phyloP scores from a whole-genome alignment of 2,888 invertebrate species.

The Coelinius sp. region DNA sequence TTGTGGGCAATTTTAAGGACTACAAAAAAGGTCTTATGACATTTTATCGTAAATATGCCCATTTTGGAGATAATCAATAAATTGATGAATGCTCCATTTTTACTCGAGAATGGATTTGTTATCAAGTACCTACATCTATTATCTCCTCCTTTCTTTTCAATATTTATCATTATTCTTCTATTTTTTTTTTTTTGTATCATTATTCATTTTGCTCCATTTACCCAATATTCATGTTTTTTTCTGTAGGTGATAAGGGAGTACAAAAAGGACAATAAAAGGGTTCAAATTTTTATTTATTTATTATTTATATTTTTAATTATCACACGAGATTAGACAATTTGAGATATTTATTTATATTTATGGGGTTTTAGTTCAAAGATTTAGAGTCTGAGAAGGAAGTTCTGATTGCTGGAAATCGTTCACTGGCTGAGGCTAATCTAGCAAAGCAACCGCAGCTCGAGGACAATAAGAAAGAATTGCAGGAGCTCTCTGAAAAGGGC shows the following conservation, averaged over 20 bases:
- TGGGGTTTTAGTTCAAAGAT: constrained; percentile 79
- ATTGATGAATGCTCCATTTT: no score
- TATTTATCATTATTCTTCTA: no score
- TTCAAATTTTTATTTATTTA: neutral
- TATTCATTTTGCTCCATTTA: no score
- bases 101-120: no score
- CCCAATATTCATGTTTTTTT: no score
- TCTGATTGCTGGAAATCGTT: constrained; percentile 89
- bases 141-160: no score
- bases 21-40: neutral
- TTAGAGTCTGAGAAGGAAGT: constrained; percentile 88
- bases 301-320: neutral
- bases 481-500: constrained; percentile 79
- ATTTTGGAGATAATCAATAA: no score
- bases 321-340: neutral
- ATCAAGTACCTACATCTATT: no score
- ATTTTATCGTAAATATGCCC: neutral
- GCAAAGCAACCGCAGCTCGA: constrained; percentile 87
- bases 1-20: neutral
- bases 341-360: neutral
- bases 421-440: constrained; percentile 92
- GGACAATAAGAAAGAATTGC: constrained; percentile 80
- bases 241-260: neutral
- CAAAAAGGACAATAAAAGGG: neutral
- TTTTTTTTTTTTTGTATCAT: neutral